phyloP scores from a whole-genome alignment of 2,113 vertebrate species.

The Gallinago paraguaiae region DNA sequence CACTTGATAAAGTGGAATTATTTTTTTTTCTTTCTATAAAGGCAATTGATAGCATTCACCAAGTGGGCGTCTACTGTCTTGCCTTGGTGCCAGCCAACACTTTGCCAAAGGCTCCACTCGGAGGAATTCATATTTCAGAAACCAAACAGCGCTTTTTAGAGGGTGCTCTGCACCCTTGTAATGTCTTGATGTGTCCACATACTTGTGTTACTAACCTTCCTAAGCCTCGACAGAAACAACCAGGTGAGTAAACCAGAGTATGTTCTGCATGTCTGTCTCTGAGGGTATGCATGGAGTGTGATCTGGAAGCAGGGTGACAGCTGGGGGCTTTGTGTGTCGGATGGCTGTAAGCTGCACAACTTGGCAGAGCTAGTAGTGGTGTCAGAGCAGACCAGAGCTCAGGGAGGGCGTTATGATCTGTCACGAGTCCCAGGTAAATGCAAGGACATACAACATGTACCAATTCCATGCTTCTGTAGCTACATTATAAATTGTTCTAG shows the following conservation, averaged over 20 bases:
- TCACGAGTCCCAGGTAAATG: background rate
- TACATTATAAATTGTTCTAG: background rate
- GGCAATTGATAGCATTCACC: constrained; percentile 98
- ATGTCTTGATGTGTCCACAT: constrained; percentile 95
- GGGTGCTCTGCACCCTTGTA: constrained; percentile 91
- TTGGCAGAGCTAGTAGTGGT: background rate
- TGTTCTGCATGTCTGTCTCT: background rate
- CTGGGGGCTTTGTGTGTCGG: background rate
- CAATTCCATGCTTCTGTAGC: background rate
- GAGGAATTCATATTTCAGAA: constrained; percentile 95
- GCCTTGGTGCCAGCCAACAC: constrained; percentile 97
- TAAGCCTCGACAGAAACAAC: constrained; percentile 94
- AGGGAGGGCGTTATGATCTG: background rate
- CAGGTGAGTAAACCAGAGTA: constrained; percentile 72
- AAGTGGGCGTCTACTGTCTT: constrained; percentile 94
- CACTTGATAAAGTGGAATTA: background rate
- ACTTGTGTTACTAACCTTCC: constrained; percentile 96
- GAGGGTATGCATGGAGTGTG: accelerated
- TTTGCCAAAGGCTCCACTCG: constrained; percentile 92
- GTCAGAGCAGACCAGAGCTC: background rate
- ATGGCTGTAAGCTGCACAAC: background rate
- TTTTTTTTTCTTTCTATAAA: constrained; percentile 32
- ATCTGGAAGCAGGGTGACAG: background rate
- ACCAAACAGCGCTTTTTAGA: constrained; percentile 95
- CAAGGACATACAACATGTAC: background rate